phyloP scores from a whole-genome alignment of 2,888 invertebrate species.

The Aradus depressus region DNA sequence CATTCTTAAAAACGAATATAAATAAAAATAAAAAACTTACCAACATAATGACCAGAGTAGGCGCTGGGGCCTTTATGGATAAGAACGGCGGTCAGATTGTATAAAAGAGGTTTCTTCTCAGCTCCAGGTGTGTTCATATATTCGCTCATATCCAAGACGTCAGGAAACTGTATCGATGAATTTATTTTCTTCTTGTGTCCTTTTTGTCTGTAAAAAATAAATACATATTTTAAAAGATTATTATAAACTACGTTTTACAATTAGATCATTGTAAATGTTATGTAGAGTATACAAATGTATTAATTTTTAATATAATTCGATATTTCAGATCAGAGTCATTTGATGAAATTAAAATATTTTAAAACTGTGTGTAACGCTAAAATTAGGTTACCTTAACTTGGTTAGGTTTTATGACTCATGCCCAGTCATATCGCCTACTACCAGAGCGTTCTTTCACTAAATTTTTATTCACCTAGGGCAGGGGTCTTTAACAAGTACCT shows the following conservation, averaged over 20 bases:
- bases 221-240: background rate
- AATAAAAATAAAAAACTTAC: slow-evolving; percentile 33
- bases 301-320: no score
- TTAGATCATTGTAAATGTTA: background rate
- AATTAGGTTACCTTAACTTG: no score
- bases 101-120: slow-evolving; percentile 38
- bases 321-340: no score
- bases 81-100: slow-evolving; percentile 50
- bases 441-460: no score
- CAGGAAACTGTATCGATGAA: slow-evolving; percentile 48
- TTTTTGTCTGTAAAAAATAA: slow-evolving; percentile 38
- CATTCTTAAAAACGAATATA: background rate
- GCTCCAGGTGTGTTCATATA: slow-evolving; percentile 36
- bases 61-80: slow-evolving; percentile 54
- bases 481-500: no score
- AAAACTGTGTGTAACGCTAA: no score
- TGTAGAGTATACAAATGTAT: no score
- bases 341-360: no score
- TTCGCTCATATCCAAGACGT: slow-evolving; percentile 46
- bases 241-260: background rate
- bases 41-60: slow-evolving; percentile 54
- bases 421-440: no score
- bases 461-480: no score
- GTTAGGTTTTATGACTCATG: no score
- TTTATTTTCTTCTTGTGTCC: slow-evolving; percentile 49